phyloP scores from a whole-genome alignment of 1,140 invertebrate species.

The Drosophila lacteicornis region DNA sequence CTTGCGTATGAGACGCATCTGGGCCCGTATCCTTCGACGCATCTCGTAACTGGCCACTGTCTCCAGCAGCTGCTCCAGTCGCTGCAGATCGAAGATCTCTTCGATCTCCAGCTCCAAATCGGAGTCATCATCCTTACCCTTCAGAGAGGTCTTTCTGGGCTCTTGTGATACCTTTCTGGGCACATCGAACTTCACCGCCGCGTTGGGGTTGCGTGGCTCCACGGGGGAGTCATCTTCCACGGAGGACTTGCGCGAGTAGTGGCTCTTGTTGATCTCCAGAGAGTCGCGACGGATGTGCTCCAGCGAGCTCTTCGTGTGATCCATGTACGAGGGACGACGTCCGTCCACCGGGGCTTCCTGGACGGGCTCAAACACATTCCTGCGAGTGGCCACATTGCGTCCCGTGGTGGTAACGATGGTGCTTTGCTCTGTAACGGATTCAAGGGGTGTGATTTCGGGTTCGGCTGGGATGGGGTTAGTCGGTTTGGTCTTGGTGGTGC shows the following conservation, averaged over 20 bases:
- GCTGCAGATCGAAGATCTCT: conserved; percentile 89
- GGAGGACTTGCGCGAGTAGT: conserved; percentile 75
- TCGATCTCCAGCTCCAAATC: conserved; percentile 86
- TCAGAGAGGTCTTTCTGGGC: conserved; percentile 7
- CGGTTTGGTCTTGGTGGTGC: conserved; percentile 42
- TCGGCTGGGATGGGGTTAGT: conserved; percentile 48
- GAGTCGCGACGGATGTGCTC: conserved; percentile 83
- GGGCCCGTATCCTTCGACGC: conserved; percentile 89
- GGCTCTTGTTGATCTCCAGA: conserved; percentile 76
- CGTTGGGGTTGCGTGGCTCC: conserved; percentile 72
- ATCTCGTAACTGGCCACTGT: conserved; percentile 90
- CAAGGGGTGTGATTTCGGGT: conserved; percentile 62
- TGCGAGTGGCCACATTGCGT: conserved; percentile 67
- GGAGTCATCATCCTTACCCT: conserved; percentile 29
- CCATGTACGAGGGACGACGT: conserved; percentile 83
- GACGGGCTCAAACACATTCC: conserved; percentile 70
- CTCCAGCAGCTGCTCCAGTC: conserved; percentile 90
- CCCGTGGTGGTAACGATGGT: conserved; percentile 13
- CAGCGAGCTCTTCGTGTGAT: conserved; percentile 80
- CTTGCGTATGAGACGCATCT: conserved; percentile 89
- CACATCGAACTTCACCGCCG: conserved; percentile 88
- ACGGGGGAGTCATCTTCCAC: conserved; percentile 58
- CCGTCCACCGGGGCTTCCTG: conserved; percentile 5
- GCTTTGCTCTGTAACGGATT: conserved; percentile 70
- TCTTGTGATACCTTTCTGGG: conserved; percentile 47